These are phyloP conservation scores for Rhyacichthys aspro DNA, from an alignment of 2,797 vertebrate genomes.

Conservation along the genomic window DNA sequence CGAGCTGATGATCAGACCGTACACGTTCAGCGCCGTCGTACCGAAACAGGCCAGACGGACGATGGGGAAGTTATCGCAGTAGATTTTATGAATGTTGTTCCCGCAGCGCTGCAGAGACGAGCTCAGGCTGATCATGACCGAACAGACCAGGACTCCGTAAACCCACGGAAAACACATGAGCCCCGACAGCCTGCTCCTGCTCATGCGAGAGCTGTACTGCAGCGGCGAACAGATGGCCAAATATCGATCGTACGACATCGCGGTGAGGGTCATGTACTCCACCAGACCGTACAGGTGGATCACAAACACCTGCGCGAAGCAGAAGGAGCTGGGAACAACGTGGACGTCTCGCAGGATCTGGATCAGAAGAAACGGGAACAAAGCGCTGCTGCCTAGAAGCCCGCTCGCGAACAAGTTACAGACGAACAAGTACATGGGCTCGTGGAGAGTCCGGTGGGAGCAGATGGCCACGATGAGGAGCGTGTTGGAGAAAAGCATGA, in stretches of 20 bases:
- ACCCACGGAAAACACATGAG: neutral
- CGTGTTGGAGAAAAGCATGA: neutral
- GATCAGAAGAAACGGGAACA: neutral
- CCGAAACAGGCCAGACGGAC: constrained; percentile 15
- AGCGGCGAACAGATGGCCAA: constrained; percentile 5
- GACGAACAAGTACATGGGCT: neutral
- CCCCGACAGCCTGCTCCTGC: neutral
- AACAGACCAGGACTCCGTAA: neutral
- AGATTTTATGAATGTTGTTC: constrained; percentile 25
- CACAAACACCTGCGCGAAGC: constrained; percentile 57
- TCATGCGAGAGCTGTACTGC: constrained; percentile 5
- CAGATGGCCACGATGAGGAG: neutral
- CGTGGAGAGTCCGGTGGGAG: neutral
- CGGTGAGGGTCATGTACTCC: constrained; percentile 45
- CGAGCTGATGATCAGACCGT: neutral
- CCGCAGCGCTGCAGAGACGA: constrained; percentile 14
- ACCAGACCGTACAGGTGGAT: constrained; percentile 44
- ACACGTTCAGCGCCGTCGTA: neutral
- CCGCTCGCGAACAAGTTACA: neutral
- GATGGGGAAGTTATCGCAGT: constrained; percentile 21
- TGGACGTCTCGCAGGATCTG: constrained; percentile 22
- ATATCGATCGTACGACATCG: constrained; percentile 47
- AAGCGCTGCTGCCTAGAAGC: neutral
- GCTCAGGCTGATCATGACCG: neutral
- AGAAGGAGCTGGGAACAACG: constrained; percentile 34